A percentile compares a stretch with the other conserved stretches of the same genome.
phyloP scores from a whole-genome alignment of 2,797 vertebrate genomes.

The Argya squamiceps region DNA sequence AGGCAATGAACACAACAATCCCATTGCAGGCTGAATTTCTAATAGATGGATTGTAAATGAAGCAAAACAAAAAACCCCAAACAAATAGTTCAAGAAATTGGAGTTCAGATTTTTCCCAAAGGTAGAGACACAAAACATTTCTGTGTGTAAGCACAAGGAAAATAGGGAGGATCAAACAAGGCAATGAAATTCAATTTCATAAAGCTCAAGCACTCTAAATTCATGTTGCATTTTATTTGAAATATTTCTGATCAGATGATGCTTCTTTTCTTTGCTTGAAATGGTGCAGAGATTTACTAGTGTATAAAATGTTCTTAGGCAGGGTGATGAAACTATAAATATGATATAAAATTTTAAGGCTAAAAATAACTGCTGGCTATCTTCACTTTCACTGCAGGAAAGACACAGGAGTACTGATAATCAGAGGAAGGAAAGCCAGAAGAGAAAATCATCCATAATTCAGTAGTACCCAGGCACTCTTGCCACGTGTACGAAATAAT shows the following conservation, averaged over 20 bases:
- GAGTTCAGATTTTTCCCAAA: not conserved
- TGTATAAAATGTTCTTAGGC: not conserved
- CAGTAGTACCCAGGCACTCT: not conserved
- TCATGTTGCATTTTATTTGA: not conserved
- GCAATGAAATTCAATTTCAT: not conserved
- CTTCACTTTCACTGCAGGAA: not conserved
- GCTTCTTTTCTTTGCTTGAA: not conserved
- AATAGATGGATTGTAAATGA: not conserved
- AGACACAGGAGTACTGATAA: not conserved
- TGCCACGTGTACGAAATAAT: not conserved
- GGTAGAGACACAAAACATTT: not conserved
- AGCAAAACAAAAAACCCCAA: rapidly evolving
- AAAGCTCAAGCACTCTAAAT: not conserved
- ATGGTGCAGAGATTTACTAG: not conserved
- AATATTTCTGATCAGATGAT: not conserved
- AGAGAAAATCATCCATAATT: not conserved
- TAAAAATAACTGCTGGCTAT: slow-evolving; percentile 1
- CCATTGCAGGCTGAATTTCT: not conserved
- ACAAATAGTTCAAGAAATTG: not conserved
- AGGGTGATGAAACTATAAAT: not conserved
- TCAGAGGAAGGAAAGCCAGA: not conserved
- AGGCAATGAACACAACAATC: not conserved
- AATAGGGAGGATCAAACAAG: not conserved
- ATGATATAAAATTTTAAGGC: not conserved
- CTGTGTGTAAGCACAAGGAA: not conserved